Base-by-base conservation (phyloP, 2,113 vertebrate species). In the Rattus rattus region DNA sequence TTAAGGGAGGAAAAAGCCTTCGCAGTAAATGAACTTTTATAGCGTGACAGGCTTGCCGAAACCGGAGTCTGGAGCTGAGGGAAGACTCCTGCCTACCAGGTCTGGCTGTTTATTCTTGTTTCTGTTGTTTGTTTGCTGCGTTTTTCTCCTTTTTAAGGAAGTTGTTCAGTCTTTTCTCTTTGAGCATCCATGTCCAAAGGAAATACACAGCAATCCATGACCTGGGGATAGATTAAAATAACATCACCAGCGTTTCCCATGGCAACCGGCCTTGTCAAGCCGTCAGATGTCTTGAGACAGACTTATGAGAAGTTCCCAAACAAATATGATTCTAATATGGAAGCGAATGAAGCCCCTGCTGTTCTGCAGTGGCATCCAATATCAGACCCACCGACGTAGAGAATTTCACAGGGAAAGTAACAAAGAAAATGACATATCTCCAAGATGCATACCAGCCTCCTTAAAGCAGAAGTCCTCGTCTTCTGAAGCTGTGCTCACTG, bases 141-240 rank as follows among this genome's bases (percentile, higher is more conserved):
- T 96, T 98, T 90, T 97, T 88, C 92, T 98, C 98, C 95, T 97
- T 94, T 19, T 92, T 75, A 94, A 96, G 98, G 96, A 97, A 94
- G 97, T 94, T 96, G 92, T 97, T 98, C 98, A 98, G 97, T 98
- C 97, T 98, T 97, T 98, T 98, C 95, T 92, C 90, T 97, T 98
- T 98, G 94, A 98, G 85, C 96, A 90, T 95, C 96, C 54, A 4
- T 97, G 98, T 98, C 98, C 98, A 99, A 19, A 72, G 98, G 98
- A 98, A 98, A 90, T 97, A 98, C 98, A 98, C 36, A 97, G 97
- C 96, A 98, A 98, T 98, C 98, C 98, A 96, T 98, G 98, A 98
- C 98, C 98, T 93, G 94, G 91, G 98, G 98, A 95, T 98, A 96
- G 98, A 98, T 99, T 99, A 98, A 98, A 98, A 98, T 97, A 99